Conservation (phyloP, 1,140 invertebrate genomes). For the Geopemphigus sp. region DNA sequence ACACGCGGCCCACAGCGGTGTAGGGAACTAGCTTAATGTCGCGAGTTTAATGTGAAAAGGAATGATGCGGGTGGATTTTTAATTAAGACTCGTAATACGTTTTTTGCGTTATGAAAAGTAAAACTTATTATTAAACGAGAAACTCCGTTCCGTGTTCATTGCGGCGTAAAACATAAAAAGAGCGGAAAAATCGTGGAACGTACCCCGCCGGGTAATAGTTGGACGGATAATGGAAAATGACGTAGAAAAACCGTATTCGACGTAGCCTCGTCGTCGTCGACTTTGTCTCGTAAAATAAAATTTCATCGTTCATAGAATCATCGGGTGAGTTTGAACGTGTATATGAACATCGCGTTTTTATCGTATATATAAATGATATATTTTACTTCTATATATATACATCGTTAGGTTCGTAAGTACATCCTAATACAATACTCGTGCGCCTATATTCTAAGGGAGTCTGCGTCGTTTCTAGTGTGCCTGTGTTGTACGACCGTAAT, state of each 20-base stretch:
- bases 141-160: not conserved
- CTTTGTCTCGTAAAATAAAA: too few species aligned
- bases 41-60: constrained; percentile 36
- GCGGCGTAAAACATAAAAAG: constrained; percentile 14
- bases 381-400: too few species aligned
- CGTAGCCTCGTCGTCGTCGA: not conserved
- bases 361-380: too few species aligned
- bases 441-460: too few species aligned
- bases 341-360: too few species aligned
- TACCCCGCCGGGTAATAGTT: too few species aligned
- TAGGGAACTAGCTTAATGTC: constrained; percentile 28
- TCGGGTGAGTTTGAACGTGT: too few species aligned
- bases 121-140: constrained; percentile 37
- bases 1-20: not conserved
- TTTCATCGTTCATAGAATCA: too few species aligned
- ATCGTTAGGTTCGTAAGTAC: too few species aligned
- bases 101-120: constrained; percentile 31
- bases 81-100: constrained; percentile 47
- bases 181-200: not conserved
- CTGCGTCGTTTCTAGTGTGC: too few species aligned
- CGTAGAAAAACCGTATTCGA: not conserved
- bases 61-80: constrained; percentile 25
- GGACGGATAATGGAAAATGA: not conserved
- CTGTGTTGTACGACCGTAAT: not conserved
- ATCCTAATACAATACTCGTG: too few species aligned